Evolutionary conservation across 1,140 invertebrate species (phyloP), one percentile per base, ranked within the genome.

Genomic region (Psilanteris sp.): DNA sequence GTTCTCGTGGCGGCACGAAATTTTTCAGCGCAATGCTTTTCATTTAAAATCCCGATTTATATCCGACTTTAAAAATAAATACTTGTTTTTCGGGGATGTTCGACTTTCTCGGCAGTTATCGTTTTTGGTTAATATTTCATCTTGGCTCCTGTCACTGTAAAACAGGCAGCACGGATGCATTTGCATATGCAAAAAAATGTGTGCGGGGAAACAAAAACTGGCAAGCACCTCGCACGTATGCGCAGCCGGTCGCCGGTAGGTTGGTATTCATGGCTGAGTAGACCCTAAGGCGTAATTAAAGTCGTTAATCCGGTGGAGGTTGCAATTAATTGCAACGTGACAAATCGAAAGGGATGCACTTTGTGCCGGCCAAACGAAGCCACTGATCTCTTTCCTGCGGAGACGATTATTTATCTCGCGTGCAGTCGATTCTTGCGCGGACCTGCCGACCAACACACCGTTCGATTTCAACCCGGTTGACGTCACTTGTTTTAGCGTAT

Each of bases 241-340:
- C 10, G 31, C 37, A 24, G 37, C 13, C 66, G 31, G 59, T 43
- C 15, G 37, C 13, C 66, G 31, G 59, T 43, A 44, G 50, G 54
- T 44, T 36, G 27, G 44, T 36, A 67, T 62, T 67, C 61, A 74
- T 54, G 55, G 26, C 55, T 62, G 74, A 68, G 50, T 37, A 46
- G 55, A 22, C 55, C 72, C 71, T 54, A 59, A 79, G 77, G 76
- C 72, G 71, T 79, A 82, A 77, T 82, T 76, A 78, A 79, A 79
- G 78, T 82, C 77, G 81, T 81, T 82, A 82, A 82, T 82, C 77
- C 77, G 66, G 61, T 73, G 62, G 75, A 77, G 70, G 72, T 76
- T 78, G 79, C 79, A 82, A 82, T 82, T 82, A 82, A 82, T 82
- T 81, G 79, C 76, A 79, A 81, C 79, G 79, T 82, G 81, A 82